Percentiles rank a stretch among this genome's conserved stretches.
phyloP scores from a whole-genome alignment of 2,888 invertebrate species.

The Dolichomitus sp. region DNA sequence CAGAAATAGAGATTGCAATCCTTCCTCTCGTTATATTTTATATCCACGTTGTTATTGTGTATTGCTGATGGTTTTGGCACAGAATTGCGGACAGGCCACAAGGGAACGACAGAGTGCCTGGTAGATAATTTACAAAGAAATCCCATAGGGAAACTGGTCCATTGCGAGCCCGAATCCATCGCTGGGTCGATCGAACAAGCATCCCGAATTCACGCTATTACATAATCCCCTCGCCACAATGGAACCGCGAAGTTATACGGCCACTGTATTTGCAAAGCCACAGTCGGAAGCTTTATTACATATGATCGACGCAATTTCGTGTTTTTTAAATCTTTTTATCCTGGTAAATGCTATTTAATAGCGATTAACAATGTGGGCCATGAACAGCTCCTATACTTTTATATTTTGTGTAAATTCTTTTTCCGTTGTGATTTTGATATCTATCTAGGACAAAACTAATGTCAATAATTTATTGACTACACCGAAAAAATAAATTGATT shows the following conservation, averaged over 20 bases:
- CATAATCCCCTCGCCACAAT: background rate
- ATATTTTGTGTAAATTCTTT: no score
- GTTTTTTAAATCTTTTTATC: background rate
- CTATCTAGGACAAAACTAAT: no score
- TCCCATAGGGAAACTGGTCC: background rate
- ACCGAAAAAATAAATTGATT: no score
- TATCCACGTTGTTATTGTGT: constrained; percentile 37
- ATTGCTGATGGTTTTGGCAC: constrained; percentile 38
- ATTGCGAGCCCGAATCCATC: background rate
- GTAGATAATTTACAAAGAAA: constrained; percentile 19
- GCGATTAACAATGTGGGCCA: background rate
- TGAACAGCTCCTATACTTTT: background rate
- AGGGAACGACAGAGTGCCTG: constrained; percentile 4
- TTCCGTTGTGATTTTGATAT: no score
- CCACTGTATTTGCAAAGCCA: background rate
- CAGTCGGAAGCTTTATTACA: background rate
- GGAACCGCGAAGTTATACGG: background rate
- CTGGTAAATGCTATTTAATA: background rate
- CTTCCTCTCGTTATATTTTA: constrained; percentile 34
- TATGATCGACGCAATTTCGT: background rate
- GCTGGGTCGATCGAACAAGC: background rate
- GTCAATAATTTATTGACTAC: no score
- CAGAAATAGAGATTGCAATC: constrained; percentile 33
- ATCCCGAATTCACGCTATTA: background rate
- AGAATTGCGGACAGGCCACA: background rate